Evolutionary conservation across 2,113 vertebrate species (phyloP).

Genomic region (Procapra przewalskii): DNA sequence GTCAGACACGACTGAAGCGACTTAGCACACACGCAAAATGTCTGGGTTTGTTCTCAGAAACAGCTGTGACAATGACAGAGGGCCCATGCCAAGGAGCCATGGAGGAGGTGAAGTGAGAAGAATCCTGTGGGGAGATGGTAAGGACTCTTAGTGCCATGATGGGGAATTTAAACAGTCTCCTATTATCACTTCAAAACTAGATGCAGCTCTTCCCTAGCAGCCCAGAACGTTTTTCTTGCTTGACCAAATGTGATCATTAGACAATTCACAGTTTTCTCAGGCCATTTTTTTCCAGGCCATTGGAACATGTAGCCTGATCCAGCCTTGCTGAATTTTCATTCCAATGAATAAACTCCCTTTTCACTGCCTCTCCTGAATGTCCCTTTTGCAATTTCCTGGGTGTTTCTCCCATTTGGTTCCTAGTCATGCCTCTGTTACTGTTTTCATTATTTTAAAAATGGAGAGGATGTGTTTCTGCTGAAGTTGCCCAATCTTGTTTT

Average conservation of each 20-base stretch:
- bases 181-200: conserved; percentile 6
- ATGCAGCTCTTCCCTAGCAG: neutral
- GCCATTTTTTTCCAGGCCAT: conserved; percentile 55
- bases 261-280: conserved; percentile 49
- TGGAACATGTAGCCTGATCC: conserved; percentile 47
- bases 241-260: conserved; percentile 56
- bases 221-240: conserved; percentile 33
- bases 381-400: conserved; percentile 25
- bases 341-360: conserved; percentile 48
- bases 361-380: conserved; percentile 13
- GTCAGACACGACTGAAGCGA: neutral
- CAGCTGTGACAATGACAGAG: neutral
- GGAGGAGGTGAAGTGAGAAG: accelerated
- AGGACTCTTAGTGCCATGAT: neutral
- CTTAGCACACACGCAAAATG: accelerated
- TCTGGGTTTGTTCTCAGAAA: neutral
- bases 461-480: conserved; percentile 65
- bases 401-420: conserved; percentile 57
- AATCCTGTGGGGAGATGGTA: neutral
- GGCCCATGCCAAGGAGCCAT: accelerated
- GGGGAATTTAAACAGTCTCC: conserved; percentile 38
- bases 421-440: conserved; percentile 66
- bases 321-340: conserved; percentile 56
- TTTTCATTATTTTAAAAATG: conserved; percentile 71
- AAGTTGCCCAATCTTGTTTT: conserved; percentile 60